phyloP scores from a whole-genome alignment of 2,113 vertebrate genomes.

The Thinocorus orbignyianus region DNA sequence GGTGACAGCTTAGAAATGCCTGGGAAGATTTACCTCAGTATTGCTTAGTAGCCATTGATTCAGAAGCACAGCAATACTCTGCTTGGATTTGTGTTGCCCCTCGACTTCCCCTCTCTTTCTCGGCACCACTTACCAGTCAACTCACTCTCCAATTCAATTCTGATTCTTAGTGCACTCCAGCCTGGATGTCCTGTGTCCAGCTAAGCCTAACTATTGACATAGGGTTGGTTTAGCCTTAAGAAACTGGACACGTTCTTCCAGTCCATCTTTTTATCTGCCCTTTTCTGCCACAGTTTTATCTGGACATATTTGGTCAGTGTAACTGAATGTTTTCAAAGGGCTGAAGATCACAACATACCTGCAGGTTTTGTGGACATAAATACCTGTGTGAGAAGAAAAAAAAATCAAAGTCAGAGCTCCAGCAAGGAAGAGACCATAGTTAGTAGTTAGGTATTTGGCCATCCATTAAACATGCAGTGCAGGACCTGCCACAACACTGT shows the following conservation, averaged over 20 bases:
- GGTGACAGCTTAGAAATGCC: background rate
- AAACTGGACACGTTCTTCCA: rapidly evolving
- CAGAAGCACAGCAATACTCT: rapidly evolving
- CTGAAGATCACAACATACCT: background rate
- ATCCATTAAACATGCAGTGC: background rate
- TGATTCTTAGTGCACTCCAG: background rate
- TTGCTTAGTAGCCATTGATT: background rate
- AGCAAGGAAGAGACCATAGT: background rate
- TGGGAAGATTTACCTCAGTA: background rate
- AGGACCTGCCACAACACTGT: background rate
- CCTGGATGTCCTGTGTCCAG: background rate
- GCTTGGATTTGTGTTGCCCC: rapidly evolving
- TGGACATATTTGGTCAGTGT: background rate
- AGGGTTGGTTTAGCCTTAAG: background rate
- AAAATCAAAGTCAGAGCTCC: background rate
- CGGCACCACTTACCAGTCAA: background rate
- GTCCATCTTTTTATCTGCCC: background rate
- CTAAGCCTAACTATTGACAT: background rate
- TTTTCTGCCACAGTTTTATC: background rate
- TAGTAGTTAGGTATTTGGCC: background rate
- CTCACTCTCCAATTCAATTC: background rate
- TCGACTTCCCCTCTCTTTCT: background rate
- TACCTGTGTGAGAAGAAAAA: background rate
- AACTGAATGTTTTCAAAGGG: background rate
- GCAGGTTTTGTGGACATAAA: background rate